Base-by-base conservation (phyloP, 2,797 vertebrate genomes). In the Remorina albescens region DNA sequence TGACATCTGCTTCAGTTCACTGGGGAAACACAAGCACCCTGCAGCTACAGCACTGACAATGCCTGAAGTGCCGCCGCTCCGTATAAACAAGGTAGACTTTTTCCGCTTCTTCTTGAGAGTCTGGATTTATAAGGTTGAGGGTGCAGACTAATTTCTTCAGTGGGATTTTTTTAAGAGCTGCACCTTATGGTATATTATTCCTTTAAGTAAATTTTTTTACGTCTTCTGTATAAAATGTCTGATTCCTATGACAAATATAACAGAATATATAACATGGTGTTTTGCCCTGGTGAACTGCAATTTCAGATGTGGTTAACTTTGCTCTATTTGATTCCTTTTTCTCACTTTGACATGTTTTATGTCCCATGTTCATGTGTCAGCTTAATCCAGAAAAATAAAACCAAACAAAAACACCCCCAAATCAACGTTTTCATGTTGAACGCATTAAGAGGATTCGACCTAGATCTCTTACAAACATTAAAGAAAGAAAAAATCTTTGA, bases 1-100 rank as follows among this genome's bases (percentile, higher is more conserved):
- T 85, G 92, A 92, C 90, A 94, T 94, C 92, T 94, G 92, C 85
- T 86, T 90, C 83, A 89, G 83, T 92, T 93, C 91, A 87, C 90
- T 87, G 77, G 86, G 88, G 89, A 90, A 91, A 81, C 86, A 89
- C 87, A 84, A 92, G 86, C 86, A 88, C 88, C 81, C 83, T 86
- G 85, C 88, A 89, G 84, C 88, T 73, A 66, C 83, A 68, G 76
- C 81, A 41, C 80, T 85, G 74, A 91, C 90, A 80, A 84, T 86
- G 82, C 70, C 78, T 85, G 88, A 91, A 74, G 83, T 83, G 78
- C 44, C 76, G 71, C 7, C 75, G 79, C 86, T 75, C 64, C 82
- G 69, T 60, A 26, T 82, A 53, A 90, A 86, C 74, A 92, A 94
- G 93, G 93, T 94, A 94, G 70, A 82, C 63, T 51, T 74, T 76